Base-by-base conservation (phyloP, 2,797 vertebrate species). In the Otolemur crassicaudatus region DNA sequence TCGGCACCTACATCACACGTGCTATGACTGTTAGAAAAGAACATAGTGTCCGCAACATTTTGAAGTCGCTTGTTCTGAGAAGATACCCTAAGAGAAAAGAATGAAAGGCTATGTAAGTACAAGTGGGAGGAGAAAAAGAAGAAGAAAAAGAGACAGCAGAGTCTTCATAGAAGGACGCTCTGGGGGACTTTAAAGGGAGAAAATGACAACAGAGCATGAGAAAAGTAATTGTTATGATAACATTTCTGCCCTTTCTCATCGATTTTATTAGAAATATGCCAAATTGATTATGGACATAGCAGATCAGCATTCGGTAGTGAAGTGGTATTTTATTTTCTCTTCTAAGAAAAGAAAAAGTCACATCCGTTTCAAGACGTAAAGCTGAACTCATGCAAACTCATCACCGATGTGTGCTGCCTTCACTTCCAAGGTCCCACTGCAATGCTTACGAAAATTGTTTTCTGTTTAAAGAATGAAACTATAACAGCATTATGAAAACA, bases 41-140 rank as follows among this genome's bases (percentile, higher is more conserved):
- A 49, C 58, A 19, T 3, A 53, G 34, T 65, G 56, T 90, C 76
- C 49, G 58, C n/a, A 43, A 75, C 34, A 70, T 61, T 92, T 81
- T 82, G 53, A 87, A 87, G 76, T 69, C 81, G 90, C 86, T 91
- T 92, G 49, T 60, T 96, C 91, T 90, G 61, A 93, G 91, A 77
- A 92, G 83, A 67, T n/a, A 34, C 31, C 67, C 65, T 49, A 63
- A 46, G 67, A 81, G 23, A 63, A 49, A 13, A 94, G 53, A 76
- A 73, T 56, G 25, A 82, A 81, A 93, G n/a, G 14, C 23, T 27
- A 6, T 43, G 40, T 22, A 82, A 65, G 17, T 22, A 0, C 16
- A 56, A 72, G 67, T 22, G 0, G 29, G 60, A 53, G 12, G 2
- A 58, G 31, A 7, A 1, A 83, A 85, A 80, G 53, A 49, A 49